phyloP scores from a whole-genome alignment of 2,113 vertebrate species.

The Phrynosoma blainvillii region DNA sequence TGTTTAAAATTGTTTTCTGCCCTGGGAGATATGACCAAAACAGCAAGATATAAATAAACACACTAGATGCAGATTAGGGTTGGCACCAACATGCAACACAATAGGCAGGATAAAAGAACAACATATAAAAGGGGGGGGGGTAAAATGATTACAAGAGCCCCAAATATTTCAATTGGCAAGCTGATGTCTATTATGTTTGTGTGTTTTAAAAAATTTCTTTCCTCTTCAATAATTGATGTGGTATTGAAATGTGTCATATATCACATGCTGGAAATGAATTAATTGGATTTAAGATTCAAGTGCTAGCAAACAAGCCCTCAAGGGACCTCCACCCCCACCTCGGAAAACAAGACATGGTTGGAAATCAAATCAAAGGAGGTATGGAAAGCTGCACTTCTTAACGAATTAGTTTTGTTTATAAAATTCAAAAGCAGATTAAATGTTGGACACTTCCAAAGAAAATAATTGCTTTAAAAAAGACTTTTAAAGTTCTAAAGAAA shows the following conservation, averaged over 20 bases:
- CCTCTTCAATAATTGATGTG: slow-evolving; percentile 27
- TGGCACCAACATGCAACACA: not conserved
- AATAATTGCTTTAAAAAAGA: not conserved
- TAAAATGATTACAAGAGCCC: not conserved
- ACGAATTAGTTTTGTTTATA: not conserved
- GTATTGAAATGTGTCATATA: slow-evolving; percentile 12
- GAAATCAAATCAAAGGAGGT: slow-evolving; percentile 2
- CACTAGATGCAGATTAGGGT: not conserved
- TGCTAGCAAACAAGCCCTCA: not conserved
- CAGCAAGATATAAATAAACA: not conserved
- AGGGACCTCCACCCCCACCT: not conserved
- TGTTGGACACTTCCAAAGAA: not conserved
- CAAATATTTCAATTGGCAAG: not conserved
- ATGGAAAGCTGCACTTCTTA: not conserved
- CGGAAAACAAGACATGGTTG: not conserved
- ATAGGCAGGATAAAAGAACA: not conserved
- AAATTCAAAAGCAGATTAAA: not conserved
- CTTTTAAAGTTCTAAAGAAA: not conserved
- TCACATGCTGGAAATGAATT: slow-evolving; percentile 13
- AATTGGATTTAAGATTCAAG: slow-evolving; percentile 27
- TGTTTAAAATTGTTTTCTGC: not conserved
- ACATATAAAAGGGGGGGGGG: not conserved
- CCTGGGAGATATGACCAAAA: not conserved
- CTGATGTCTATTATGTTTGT: not conserved
- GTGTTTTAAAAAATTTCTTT: not conserved